Evolutionary conservation across 1,140 invertebrate genomes (phyloP).

Genomic region (Trichonephila inaurata): DNA sequence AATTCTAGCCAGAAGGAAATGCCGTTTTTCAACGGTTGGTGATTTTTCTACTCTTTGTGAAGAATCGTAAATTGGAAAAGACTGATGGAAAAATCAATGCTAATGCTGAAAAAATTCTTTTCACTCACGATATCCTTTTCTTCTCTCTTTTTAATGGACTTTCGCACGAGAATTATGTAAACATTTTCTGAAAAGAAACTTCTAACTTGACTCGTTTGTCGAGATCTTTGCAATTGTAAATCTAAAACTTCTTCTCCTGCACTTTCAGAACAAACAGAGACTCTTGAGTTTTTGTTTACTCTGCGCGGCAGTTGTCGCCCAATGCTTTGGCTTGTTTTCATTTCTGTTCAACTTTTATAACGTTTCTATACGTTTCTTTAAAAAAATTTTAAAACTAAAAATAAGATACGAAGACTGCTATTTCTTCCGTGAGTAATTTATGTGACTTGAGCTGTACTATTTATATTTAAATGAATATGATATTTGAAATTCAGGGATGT

Average conservation of each 20-base stretch:
- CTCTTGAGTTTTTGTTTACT: background rate
- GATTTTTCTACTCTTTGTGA: background rate
- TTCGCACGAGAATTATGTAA: constrained; percentile 57
- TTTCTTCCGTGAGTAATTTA: too few species aligned
- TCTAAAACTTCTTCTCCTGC: background rate
- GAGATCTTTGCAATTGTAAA: constrained; percentile 43
- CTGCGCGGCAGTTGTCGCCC: background rate
- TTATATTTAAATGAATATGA: too few species aligned
- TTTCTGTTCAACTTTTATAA: background rate
- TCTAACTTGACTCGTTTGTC: constrained; percentile 29
- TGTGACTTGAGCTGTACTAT: too few species aligned
- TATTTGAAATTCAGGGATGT: too few species aligned
- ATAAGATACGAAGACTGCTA: too few species aligned
- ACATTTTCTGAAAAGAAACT: constrained; percentile 33
- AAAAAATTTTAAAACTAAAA: too few species aligned
- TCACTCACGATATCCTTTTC: background rate
- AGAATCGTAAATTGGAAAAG: constrained; percentile 41
- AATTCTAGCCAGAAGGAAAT: background rate
- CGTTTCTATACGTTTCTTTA: background rate
- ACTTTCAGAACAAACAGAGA: constrained; percentile 20
- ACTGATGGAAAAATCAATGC: constrained; percentile 64
- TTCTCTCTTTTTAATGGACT: constrained; percentile 47
- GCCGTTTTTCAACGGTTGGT: background rate
- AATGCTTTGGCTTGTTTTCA: background rate
- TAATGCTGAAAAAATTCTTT: constrained; percentile 54